A percentile compares a stretch with the other conserved stretches of the same genome.
Conservation (phyloP, 2,888 invertebrate genomes). For the Parnassius glacialis region DNA sequence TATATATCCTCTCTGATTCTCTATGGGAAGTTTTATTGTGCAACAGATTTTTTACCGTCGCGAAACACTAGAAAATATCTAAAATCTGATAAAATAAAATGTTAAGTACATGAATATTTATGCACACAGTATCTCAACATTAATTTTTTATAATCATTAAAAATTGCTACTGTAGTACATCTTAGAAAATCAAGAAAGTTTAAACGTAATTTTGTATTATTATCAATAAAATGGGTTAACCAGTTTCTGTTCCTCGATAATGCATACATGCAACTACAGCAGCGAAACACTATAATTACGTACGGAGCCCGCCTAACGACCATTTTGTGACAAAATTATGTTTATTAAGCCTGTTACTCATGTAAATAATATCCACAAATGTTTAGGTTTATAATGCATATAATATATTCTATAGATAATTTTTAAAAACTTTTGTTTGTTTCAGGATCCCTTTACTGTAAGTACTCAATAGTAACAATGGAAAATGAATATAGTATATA, state of each 20-base stretch:
- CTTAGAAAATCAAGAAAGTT: too few species aligned
- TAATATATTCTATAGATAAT: not conserved
- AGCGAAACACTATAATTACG: constrained; percentile 11
- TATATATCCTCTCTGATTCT: constrained; percentile 41
- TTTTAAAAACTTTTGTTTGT: constrained; percentile 58
- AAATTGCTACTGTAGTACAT: too few species aligned
- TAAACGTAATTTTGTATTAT: too few species aligned
- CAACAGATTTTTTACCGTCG: not conserved
- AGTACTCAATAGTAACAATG: constrained; percentile 37
- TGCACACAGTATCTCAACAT: too few species aligned
- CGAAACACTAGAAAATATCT: too few species aligned
- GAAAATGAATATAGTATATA: too few species aligned
- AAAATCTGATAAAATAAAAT: too few species aligned
- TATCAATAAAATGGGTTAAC: too few species aligned
- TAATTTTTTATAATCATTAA: too few species aligned
- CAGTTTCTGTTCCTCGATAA: not conserved
- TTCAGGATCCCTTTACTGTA: constrained; percentile 84
- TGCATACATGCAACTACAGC: not conserved
- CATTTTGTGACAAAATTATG: constrained; percentile 12
- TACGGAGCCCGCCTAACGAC: not conserved
- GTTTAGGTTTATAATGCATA: constrained; percentile 1
- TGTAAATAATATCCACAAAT: constrained; percentile 13
- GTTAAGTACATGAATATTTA: too few species aligned
- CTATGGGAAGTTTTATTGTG: constrained; percentile 47
- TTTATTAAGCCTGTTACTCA: constrained; percentile 8